Conservation (phyloP, 2,797 vertebrate species). For the Lacerta agilis region DNA sequence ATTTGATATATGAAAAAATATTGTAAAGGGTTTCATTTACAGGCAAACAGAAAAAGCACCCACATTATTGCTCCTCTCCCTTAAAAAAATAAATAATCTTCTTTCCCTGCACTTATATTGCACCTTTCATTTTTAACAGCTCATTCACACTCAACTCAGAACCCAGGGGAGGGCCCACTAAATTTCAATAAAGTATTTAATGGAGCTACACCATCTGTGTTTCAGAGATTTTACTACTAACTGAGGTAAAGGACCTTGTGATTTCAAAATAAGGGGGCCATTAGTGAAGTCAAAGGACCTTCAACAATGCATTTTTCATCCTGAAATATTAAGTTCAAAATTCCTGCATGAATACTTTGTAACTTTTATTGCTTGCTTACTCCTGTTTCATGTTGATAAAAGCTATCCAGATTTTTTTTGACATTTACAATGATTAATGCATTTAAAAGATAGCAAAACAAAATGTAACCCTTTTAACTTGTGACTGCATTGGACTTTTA, state of each 20-base stretch:
- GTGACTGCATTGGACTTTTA: conserved; percentile 17
- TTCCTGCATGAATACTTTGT: conserved; percentile 2
- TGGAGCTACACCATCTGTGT: conserved; percentile 36
- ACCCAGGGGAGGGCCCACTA: conserved; percentile 44
- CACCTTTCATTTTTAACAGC: conserved; percentile 54
- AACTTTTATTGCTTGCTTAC: conserved; percentile 10
- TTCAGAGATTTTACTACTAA: conserved; percentile 45
- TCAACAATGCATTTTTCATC: neutral
- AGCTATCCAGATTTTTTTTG: conserved; percentile 2
- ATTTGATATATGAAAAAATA: neutral
- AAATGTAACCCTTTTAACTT: neutral
- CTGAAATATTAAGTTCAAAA: conserved; percentile 32
- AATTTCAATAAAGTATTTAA: conserved; percentile 56
- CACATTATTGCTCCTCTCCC: conserved; percentile 10
- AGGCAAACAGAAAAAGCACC: conserved; percentile 8
- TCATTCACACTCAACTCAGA: conserved; percentile 45
- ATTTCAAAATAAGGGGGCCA: conserved; percentile 54
- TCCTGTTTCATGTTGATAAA: conserved; percentile 13
- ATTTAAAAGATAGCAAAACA: neutral
- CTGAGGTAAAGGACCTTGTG: conserved; percentile 34
- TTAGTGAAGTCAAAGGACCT: conserved; percentile 38
- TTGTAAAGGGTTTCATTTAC: conserved; percentile 15
- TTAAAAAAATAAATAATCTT: conserved; percentile 17
- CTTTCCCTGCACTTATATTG: conserved; percentile 42
- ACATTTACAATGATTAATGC: conserved; percentile 9